Evolutionary conservation across 2,888 invertebrate genomes (phyloP).

Genomic region (Eremobia ochroleuca): DNA sequence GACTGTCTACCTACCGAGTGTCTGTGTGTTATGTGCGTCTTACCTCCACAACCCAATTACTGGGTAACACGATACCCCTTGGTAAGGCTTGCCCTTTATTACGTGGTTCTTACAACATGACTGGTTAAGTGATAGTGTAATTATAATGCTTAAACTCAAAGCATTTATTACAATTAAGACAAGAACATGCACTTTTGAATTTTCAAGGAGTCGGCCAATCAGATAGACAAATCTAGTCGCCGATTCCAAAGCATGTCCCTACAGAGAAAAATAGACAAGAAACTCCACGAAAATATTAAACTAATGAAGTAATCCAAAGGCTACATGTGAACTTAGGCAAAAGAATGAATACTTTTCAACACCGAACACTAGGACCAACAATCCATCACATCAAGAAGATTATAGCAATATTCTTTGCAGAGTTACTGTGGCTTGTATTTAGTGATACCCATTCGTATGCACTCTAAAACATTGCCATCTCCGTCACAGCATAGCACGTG

Average conservation of each 20-base stretch:
- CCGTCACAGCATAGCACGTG: not conserved
- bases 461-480: constrained; percentile 37
- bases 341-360: not conserved
- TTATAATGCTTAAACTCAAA: not conserved
- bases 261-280: not conserved
- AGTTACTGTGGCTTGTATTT: not conserved
- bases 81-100: too few relatives aligned
- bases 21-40: too few relatives aligned
- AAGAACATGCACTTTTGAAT: not conserved
- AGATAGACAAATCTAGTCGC: not conserved
- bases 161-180: not conserved
- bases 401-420: not conserved
- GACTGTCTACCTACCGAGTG: too few relatives aligned
- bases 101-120: too few relatives aligned
- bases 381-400: not conserved
- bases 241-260: not conserved
- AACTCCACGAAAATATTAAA: not conserved
- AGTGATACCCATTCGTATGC: not conserved
- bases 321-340: not conserved
- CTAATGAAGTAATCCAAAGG: not conserved
- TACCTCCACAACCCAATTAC: too few relatives aligned
- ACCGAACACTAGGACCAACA: too few relatives aligned
- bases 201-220: not conserved
- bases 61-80: too few relatives aligned
- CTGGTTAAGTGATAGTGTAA: too few relatives aligned